Base-by-base conservation (phyloP, 2,888 invertebrate species). In the Mythimna ferrago region DNA sequence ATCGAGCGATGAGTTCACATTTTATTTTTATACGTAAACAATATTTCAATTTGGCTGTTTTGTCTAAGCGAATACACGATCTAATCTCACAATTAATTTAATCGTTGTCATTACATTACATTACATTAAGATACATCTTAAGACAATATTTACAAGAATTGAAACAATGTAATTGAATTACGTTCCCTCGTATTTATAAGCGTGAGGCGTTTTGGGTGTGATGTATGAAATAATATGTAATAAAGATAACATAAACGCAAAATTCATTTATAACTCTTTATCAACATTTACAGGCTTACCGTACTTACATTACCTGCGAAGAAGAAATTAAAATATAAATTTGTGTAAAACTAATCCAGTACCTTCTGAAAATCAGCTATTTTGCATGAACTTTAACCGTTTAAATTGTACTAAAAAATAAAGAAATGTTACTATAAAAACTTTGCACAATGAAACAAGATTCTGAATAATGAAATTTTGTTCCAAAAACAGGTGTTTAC, bases 1-100 rank as follows among this genome's bases (percentile, higher is more conserved):
- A 94, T 94, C 94, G 94, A 95, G 94, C 93, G 92, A 91, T 92
- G 89, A 90, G 91, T 93, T 93, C 93, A 95, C 93, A 92, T 81
- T 80, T 91, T 89, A 82, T 79, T 82, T 80, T 89, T 87, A 89
- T 86, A 88, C 88, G 90, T 93, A 94, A 94, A 94, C 93, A 93
- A 92, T 92, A 92, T 89, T 92, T 92, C 91, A 93, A 93, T 94
- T 95, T 95, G 95, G 95, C 96, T 92, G 90, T 88, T 89, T 90
- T 89, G 67, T 81, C 94, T 94, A 95, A 95, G 95, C 96, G 90
- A 94, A 94, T 91, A 95, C 89, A 94, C 89, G 87, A 91, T 90
- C 92, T 92, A 93, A 86, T 87, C 84, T 89, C 89, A 88, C 88
- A 88, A 86, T 84, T 85, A 89, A 86, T 86, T 89, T 88, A 90